Evolutionary conservation across 2,113 vertebrate genomes (phyloP).

Genomic region (Equus przewalskii): DNA sequence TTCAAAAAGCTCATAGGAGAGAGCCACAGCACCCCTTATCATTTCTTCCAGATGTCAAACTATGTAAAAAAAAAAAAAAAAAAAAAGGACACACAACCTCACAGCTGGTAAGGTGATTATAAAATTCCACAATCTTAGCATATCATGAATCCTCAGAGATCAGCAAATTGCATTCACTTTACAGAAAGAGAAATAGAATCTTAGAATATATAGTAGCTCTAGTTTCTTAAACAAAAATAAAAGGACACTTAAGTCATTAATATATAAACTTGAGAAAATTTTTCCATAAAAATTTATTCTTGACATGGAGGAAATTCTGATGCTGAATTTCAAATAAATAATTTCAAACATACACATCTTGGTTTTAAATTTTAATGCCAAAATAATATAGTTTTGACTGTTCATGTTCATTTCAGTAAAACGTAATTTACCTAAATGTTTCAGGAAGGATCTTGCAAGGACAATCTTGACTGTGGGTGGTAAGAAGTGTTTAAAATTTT

Average conservation of each 20-base stretch:
- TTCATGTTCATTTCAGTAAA: constrained; percentile 63
- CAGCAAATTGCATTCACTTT: not conserved
- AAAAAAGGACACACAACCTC: not conserved
- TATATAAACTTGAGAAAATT: not conserved
- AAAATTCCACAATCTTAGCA: not conserved
- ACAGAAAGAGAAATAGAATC: not conserved
- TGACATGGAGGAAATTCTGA: constrained; percentile 5
- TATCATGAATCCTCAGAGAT: not conserved
- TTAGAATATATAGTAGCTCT: not conserved
- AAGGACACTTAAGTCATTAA: not conserved
- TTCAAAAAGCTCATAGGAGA: not conserved
- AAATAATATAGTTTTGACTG: not conserved
- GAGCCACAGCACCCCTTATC: not conserved
- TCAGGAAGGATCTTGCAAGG: constrained; percentile 90
- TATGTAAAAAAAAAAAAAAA: not conserved
- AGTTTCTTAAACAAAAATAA: not conserved
- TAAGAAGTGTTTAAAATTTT: constrained; percentile 85
- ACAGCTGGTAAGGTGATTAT: not conserved
- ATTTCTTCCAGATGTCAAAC: not conserved
- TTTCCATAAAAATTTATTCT: not conserved
- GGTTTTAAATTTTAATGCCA: constrained; percentile 11
- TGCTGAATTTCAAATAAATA: not conserved
- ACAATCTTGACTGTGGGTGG: constrained; percentile 90
- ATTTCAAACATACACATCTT: not conserved
- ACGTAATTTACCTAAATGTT: constrained; percentile 78